Conservation (phyloP, 2,797 vertebrate species). For the Onychomys leucogaster region DNA sequence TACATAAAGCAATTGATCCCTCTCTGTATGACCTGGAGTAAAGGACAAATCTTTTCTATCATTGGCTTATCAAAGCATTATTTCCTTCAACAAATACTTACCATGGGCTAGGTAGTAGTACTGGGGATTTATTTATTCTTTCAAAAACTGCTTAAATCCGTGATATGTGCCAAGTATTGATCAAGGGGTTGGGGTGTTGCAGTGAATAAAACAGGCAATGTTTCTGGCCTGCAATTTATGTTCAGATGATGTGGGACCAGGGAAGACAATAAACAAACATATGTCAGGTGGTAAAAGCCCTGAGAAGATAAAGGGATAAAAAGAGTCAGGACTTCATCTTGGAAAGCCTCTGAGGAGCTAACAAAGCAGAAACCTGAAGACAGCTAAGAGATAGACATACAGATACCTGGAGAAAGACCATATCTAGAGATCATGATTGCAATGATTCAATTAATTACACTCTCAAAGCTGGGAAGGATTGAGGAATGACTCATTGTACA, state of each 20-base stretch:
- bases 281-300: background rate
- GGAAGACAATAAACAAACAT: background rate
- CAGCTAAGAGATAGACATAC: background rate
- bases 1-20: background rate
- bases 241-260: background rate
- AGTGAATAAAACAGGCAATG: background rate
- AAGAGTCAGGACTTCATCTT: background rate
- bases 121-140: background rate
- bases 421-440: background rate
- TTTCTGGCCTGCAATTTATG: background rate
- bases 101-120: background rate
- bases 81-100: slow-evolving; percentile 44
- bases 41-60: slow-evolving; percentile 8
- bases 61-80: slow-evolving; percentile 28
- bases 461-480: background rate
- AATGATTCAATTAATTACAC: background rate
- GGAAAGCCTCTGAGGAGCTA: background rate
- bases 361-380: background rate
- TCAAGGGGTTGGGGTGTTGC: background rate
- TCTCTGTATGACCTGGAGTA: background rate
- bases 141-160: slow-evolving; percentile 6
- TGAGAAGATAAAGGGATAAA: background rate
- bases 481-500: background rate
- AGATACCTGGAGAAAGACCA: slow-evolving; percentile 1
- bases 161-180: background rate